These are phyloP conservation scores for Harlomillsia oculata DNA, from an alignment of 1,140 invertebrate species.

Conservation along the genomic window DNA sequence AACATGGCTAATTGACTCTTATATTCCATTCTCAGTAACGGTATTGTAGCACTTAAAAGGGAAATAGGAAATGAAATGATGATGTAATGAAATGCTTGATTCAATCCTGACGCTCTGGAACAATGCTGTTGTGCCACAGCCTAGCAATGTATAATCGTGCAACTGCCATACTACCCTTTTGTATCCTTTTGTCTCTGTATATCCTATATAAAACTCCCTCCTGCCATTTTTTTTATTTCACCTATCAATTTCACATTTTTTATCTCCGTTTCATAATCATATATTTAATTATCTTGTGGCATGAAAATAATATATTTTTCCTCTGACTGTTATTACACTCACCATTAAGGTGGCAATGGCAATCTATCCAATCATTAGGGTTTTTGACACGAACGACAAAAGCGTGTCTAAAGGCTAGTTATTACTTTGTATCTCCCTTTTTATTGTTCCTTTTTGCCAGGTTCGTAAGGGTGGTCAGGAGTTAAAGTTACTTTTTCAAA, in stretches of 20 bases:
- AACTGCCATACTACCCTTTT: not conserved
- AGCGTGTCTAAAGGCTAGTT: too few relatives aligned
- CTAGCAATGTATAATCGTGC: not conserved
- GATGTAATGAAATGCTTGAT: slow-evolving; percentile 15
- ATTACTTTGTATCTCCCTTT: too few relatives aligned
- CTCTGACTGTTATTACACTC: not conserved
- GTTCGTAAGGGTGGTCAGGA: too few relatives aligned
- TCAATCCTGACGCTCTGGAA: slow-evolving; percentile 11
- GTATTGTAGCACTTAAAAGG: slow-evolving; percentile 6
- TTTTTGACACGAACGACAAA: too few relatives aligned
- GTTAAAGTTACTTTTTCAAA: too few relatives aligned
- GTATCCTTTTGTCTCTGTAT: not conserved
- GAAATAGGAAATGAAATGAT: slow-evolving; percentile 25
- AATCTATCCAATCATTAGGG: too few relatives aligned
- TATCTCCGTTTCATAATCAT: slow-evolving; percentile 10
- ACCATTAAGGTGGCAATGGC: too few relatives aligned
- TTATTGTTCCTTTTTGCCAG: too few relatives aligned
- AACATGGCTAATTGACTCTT: slow-evolving; percentile 21
- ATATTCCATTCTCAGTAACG: slow-evolving; percentile 10
- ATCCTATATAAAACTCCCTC: too few relatives aligned
- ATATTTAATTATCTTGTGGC: slow-evolving; percentile 11
- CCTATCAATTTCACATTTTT: too few relatives aligned
- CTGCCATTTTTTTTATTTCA: too few relatives aligned
- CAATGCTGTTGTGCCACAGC: slow-evolving; percentile 3
- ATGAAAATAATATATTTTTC: slow-evolving; percentile 10